These are phyloP conservation scores for Brachyopa scutellaris DNA, from an alignment of 2,888 invertebrate genomes.

Conservation along the genomic window DNA sequence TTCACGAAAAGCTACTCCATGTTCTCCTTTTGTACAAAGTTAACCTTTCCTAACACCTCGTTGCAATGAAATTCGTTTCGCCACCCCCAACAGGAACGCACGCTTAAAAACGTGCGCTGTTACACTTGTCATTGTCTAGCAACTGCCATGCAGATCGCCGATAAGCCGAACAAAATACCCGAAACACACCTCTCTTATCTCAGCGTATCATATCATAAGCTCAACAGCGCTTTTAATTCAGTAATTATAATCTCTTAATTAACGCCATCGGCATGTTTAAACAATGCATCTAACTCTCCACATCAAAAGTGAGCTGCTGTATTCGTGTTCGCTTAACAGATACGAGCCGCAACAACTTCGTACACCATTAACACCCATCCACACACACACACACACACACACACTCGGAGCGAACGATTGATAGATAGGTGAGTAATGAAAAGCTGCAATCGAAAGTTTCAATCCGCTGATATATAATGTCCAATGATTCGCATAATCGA, in stretches of 20 bases:
- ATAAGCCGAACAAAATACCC: slow-evolving; percentile 58
- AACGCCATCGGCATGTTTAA: slow-evolving; percentile 71
- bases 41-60: slow-evolving; percentile 30
- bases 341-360: neutral
- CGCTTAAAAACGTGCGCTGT: slow-evolving; percentile 47
- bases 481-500: slow-evolving; percentile 44
- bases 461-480: slow-evolving; percentile 32
- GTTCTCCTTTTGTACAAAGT: slow-evolving; percentile 23
- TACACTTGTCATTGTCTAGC: slow-evolving; percentile 63
- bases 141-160: slow-evolving; percentile 60
- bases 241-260: slow-evolving; percentile 73
- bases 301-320: slow-evolving; percentile 13
- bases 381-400: neutral
- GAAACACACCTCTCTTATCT: slow-evolving; percentile 68
- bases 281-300: slow-evolving; percentile 64
- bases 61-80: slow-evolving; percentile 25
- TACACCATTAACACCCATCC: neutral
- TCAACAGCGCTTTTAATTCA: slow-evolving; percentile 51
- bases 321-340: neutral
- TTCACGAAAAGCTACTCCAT: neutral
- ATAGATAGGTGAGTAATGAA: slow-evolving; percentile 68
- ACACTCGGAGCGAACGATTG: slow-evolving; percentile 9
- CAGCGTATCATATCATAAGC: slow-evolving; percentile 52
- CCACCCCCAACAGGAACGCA: neutral
- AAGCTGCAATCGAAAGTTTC: slow-evolving; percentile 65